Evolutionary conservation across 2,113 vertebrate genomes (phyloP).

Genomic region (Passer montanus): DNA sequence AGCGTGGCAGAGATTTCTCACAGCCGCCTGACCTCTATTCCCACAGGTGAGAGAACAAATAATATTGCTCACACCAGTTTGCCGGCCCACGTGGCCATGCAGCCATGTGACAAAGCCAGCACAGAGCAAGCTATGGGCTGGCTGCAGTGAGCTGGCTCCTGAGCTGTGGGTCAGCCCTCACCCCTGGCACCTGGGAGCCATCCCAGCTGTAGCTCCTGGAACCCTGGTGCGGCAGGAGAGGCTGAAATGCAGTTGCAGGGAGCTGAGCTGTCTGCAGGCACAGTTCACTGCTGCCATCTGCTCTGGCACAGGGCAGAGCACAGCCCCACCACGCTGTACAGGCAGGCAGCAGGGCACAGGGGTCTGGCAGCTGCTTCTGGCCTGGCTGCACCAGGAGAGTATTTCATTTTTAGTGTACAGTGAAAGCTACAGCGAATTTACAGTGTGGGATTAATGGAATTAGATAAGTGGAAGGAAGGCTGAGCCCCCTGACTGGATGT

Average conservation of each 20-base stretch:
- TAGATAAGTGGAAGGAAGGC: constrained; percentile 10
- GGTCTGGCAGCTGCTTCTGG: constrained; percentile 6
- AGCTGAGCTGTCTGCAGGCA: neutral
- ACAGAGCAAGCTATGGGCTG: accelerated
- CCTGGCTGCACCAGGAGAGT: neutral
- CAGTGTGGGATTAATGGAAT: constrained; percentile 51
- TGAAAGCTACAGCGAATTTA: constrained; percentile 26
- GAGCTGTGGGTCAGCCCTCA: accelerated
- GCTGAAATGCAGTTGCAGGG: neutral
- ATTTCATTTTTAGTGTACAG: constrained; percentile 43
- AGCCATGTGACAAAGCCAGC: neutral
- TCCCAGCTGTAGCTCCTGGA: neutral
- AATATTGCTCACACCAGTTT: neutral
- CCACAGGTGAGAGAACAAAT: neutral
- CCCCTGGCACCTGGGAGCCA: neutral
- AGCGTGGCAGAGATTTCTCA: neutral
- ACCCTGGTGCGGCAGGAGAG: neutral
- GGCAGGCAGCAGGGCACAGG: neutral
- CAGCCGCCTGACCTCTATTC: neutral
- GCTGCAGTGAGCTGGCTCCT: neutral
- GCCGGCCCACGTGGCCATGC: accelerated
- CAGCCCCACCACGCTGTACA: neutral
- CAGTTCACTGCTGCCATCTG: neutral
- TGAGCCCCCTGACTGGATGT: neutral
- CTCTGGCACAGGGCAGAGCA: accelerated